Conservation (phyloP, 2,797 vertebrate genomes). For the Cryptoblepharus egeriae region DNA sequence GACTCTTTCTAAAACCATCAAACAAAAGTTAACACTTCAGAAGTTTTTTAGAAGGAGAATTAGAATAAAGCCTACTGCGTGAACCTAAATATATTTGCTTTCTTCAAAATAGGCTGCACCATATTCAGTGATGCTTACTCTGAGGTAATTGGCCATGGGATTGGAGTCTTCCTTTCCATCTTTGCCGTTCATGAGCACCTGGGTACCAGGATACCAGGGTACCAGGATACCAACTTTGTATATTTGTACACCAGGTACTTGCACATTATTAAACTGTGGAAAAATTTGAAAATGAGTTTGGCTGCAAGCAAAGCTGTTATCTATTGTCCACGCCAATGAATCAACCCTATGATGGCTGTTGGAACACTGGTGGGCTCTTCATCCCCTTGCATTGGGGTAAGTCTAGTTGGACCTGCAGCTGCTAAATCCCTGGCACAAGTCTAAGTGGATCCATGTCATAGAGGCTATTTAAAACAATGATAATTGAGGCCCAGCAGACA, state of each 20-base stretch:
- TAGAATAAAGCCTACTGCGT: neutral
- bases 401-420: no score
- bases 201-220: neutral
- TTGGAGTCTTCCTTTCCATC: neutral
- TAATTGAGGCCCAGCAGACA: no score
- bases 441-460: no score
- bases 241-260: neutral
- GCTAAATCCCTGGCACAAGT: no score
- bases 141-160: no score
- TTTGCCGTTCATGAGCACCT: neutral
- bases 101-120: neutral
- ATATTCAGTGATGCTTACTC: neutral
- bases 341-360: no score
- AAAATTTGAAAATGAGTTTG: neutral
- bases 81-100: neutral
- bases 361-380: no score
- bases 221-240: no score
- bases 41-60: neutral
- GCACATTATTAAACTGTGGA: neutral
- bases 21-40: slow-evolving; percentile 19
- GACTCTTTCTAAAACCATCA: neutral
- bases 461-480: no score
- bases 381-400: no score
- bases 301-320: neutral
- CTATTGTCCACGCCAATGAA: neutral